phyloP scores from a whole-genome alignment of 23 tunicate species.

The Clavelina lepadiformis region DNA sequence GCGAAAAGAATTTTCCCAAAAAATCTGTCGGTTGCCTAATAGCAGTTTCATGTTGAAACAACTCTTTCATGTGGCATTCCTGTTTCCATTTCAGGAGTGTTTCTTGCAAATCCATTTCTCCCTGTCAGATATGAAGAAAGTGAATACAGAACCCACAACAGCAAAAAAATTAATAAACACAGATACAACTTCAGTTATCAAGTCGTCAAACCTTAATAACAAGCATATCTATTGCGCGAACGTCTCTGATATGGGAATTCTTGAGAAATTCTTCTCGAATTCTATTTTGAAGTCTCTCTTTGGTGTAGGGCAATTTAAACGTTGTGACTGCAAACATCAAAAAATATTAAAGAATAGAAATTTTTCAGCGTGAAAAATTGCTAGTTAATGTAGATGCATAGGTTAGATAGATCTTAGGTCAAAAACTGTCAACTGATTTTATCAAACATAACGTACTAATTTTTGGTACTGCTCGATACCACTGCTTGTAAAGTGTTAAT shows the following conservation, averaged over 20 bases:
- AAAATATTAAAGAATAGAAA: too few relatives aligned
- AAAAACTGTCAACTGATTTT: not conserved
- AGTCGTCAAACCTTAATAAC: constrained; percentile 43
- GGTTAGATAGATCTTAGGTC: not conserved
- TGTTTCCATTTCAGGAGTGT: constrained; percentile 79
- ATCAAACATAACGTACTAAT: constrained; percentile 24
- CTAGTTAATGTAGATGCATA: not conserved
- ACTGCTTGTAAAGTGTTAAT: constrained; percentile 66
- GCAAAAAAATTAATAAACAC: not conserved
- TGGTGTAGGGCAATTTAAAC: constrained; percentile 43
- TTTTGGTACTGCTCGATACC: constrained; percentile 63
- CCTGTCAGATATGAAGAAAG: too few relatives aligned
- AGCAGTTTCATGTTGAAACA: constrained; percentile 24
- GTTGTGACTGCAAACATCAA: constrained; percentile 22
- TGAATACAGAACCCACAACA: not conserved
- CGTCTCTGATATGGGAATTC: constrained; percentile 81
- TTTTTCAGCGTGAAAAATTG: not conserved
- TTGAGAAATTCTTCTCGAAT: constrained; percentile 68
- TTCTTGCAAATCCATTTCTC: constrained; percentile 91
- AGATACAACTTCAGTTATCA: too few relatives aligned
- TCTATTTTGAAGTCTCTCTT: constrained; percentile 22
- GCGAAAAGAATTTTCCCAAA: constrained; percentile 78
- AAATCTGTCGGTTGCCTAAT: constrained; percentile 61
- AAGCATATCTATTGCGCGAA: constrained; percentile 71
- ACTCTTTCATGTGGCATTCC: constrained; percentile 49